phyloP scores from a whole-genome alignment of 2,113 vertebrate species.

The Lynx canadensis region DNA sequence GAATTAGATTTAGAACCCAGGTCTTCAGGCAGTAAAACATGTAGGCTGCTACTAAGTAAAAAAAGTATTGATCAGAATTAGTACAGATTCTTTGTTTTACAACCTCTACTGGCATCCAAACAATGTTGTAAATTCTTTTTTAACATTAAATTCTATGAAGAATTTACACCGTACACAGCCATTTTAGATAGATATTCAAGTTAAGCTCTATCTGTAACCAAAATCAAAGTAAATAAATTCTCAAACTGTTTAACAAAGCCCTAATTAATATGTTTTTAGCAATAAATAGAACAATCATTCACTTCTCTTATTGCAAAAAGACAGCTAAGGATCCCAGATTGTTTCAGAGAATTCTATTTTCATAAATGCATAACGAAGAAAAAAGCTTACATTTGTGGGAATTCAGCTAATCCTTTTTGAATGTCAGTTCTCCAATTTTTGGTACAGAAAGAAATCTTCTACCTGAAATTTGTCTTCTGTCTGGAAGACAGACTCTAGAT shows the following conservation, averaged over 20 bases:
- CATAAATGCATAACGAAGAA: slow-evolving; percentile 11
- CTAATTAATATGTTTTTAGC: not conserved
- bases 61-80: not conserved
- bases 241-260: not conserved
- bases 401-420: slow-evolving; percentile 8
- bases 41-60: not conserved
- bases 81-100: not conserved
- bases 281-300: not conserved
- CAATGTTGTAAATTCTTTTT: not conserved
- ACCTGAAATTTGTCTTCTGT: not conserved
- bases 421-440: not conserved
- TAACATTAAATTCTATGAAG: not conserved
- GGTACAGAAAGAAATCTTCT: not conserved
- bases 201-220: slow-evolving; percentile 8
- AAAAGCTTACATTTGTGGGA: not conserved
- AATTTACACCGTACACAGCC: not conserved
- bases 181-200: slow-evolving; percentile 45
- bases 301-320: not conserved
- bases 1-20: not conserved
- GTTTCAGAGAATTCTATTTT: slow-evolving; percentile 36
- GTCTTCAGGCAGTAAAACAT: not conserved
- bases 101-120: not conserved
- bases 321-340: not conserved
- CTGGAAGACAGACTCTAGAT: not conserved
- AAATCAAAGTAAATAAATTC: slow-evolving; percentile 54